phyloP scores from a whole-genome alignment of 1,140 invertebrate genomes.

The Drosophila lowei region DNA sequence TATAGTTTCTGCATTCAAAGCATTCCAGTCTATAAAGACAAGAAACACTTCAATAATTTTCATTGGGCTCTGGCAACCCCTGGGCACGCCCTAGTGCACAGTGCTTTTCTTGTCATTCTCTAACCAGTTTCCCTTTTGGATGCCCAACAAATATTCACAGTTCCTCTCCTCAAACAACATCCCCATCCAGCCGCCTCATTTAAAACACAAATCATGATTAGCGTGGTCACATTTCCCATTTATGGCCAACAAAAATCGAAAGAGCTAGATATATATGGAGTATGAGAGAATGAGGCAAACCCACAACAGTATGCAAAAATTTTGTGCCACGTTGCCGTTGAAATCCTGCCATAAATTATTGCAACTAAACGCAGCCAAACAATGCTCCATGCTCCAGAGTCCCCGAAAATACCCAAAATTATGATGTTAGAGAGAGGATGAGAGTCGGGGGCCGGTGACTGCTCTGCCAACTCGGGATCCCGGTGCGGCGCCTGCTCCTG shows the following conservation, averaged over 20 bases:
- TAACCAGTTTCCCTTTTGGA: background rate
- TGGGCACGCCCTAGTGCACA: too few species aligned
- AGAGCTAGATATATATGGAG: background rate
- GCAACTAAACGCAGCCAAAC: conserved; percentile 60
- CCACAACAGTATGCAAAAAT: conserved; percentile 40
- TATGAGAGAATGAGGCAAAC: conserved; percentile 11
- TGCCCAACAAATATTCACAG: background rate
- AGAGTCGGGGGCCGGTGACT: too few species aligned
- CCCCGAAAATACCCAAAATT: conserved; percentile 64
- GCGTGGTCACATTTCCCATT: conserved; percentile 46
- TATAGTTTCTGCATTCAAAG: too few species aligned
- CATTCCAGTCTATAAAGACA: too few species aligned
- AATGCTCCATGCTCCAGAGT: conserved; percentile 48
- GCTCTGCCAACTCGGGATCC: background rate
- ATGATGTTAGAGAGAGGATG: conserved; percentile 41
- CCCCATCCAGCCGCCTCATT: conserved; percentile 33
- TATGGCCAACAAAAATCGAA: conserved; percentile 11
- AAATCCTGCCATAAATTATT: conserved; percentile 58
- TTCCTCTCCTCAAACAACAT: conserved; percentile 1
- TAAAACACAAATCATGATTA: conserved; percentile 75
- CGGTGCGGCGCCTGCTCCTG: background rate
- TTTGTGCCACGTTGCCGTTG: conserved; percentile 33
- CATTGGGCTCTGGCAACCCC: too few species aligned
- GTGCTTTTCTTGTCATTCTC: too few species aligned
- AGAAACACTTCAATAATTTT: too few species aligned